Base-by-base conservation (phyloP, 1,140 invertebrate species). In the Drosophila pallidifrons region DNA sequence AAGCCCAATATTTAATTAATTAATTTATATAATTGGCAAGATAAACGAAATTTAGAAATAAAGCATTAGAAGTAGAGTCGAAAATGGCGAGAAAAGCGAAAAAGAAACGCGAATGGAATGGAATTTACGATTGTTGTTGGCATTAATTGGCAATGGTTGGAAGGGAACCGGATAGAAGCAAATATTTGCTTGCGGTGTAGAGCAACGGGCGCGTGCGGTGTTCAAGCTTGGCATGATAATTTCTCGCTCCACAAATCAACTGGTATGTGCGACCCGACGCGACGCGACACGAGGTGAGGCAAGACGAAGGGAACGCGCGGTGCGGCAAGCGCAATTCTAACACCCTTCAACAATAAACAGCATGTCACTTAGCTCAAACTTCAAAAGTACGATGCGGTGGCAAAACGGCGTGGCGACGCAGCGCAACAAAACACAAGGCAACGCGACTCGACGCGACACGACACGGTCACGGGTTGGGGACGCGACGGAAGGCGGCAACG, bases 351-450 rank as follows among this genome's bases (percentile, higher is more conserved):
- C 91, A 91, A 91, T 91, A 91, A 91, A 91, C 91, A 91, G 91
- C 91, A 91, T 92, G 91, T 91, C 91, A 91, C 91, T 91, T 91
- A 91, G 91, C 87, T 91, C 90, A 90, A 91, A 91, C 90, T 91
- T 90, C 82, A 91, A 88, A 88, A 87, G 86, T 90, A 79, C 81
- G 78, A 65, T 67, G 80, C 68, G 68, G 59, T 30, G 68, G 61
- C 51, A 63, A 57, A 60, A 61, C 65, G 72, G 25, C 57, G 61
- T 41, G 57, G 30, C 46, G 46, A 20, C 25, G 58, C 15, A 47
- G 46, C 45, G 13, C 7, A 47, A 28, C 52, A 10, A 10, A 65
- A 4, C 20, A 25, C 20, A 25, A 25, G 20, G 20, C 20, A 25
- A 25, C 20, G 20, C 20, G 20, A 25, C 20, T 25, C 3, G 20